phyloP scores from a whole-genome alignment of 2,888 invertebrate genomes.

The Synergus gifuensis region DNA sequence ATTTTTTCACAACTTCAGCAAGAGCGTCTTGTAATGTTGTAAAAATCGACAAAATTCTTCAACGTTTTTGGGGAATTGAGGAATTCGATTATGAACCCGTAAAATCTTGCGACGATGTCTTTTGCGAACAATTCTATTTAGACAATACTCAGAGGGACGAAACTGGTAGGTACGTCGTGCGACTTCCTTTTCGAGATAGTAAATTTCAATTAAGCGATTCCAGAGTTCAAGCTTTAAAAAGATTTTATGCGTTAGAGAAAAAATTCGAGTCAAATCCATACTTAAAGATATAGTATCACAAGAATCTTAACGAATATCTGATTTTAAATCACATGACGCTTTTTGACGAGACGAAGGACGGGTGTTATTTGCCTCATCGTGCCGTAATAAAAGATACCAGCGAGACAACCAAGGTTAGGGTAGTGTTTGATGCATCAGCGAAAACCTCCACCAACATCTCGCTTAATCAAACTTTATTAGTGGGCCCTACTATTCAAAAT shows the following conservation, averaged over 20 bases:
- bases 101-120: too few relatives aligned
- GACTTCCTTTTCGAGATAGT: neutral
- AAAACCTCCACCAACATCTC: too few relatives aligned
- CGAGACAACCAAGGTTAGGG: too few relatives aligned
- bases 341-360: too few relatives aligned
- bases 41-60: constrained; percentile 4
- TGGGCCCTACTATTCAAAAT: neutral
- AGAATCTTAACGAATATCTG: neutral
- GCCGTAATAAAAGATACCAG: too few relatives aligned
- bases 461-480: neutral
- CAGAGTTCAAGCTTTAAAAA: neutral
- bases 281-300: neutral
- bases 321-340: too few relatives aligned
- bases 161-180: neutral
- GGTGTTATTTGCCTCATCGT: too few relatives aligned
- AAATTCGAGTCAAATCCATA: neutral
- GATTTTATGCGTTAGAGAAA: neutral
- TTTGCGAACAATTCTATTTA: too few relatives aligned
- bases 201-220: neutral
- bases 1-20: neutral
- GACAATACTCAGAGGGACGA: too few relatives aligned
- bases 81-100: too few relatives aligned
- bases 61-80: neutral
- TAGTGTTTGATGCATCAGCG: too few relatives aligned
- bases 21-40: neutral